phyloP scores from a whole-genome alignment of 2,113 vertebrate genomes.

The Calyptommatus sinebrachiatus region DNA sequence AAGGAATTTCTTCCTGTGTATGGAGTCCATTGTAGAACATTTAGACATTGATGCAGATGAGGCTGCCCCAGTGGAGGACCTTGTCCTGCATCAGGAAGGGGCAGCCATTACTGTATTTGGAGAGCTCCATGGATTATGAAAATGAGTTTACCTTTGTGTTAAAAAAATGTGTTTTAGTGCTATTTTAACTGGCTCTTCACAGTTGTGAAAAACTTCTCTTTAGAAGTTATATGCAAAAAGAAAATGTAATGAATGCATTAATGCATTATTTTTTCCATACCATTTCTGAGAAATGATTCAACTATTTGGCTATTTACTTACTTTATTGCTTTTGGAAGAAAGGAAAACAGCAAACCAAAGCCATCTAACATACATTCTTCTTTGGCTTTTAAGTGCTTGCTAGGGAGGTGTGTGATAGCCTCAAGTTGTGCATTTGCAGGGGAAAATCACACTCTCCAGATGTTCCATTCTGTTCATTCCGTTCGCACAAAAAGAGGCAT shows the following conservation, averaged over 20 bases:
- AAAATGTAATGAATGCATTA: neutral
- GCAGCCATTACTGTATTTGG: too few relatives aligned
- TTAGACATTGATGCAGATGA: too few relatives aligned
- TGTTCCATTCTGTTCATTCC: slow-evolving; percentile 73
- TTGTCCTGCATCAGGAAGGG: too few relatives aligned
- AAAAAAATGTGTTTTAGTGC: neutral
- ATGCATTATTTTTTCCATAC: neutral
- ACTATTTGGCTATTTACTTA: neutral
- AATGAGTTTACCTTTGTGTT: rapidly evolving
- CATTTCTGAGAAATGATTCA: slow-evolving; percentile 26
- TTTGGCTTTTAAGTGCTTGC: slow-evolving; percentile 64
- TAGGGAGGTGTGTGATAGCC: slow-evolving; percentile 70
- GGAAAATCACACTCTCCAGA: slow-evolving; percentile 74
- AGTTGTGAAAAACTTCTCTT: neutral
- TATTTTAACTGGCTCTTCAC: neutral
- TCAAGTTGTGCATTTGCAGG: slow-evolving; percentile 72
- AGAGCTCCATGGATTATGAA: too few relatives aligned
- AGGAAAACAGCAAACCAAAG: slow-evolving; percentile 52
- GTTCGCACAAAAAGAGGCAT: slow-evolving; percentile 54
- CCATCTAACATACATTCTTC: slow-evolving; percentile 51
- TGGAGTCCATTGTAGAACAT: too few relatives aligned
- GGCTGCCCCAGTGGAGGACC: too few relatives aligned
- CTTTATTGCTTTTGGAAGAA: slow-evolving; percentile 51
- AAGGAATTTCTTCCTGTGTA: too few relatives aligned
- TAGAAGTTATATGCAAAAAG: neutral